Base-by-base conservation (phyloP, 2,888 invertebrate species). In the Macrosoma leucophasiata region DNA sequence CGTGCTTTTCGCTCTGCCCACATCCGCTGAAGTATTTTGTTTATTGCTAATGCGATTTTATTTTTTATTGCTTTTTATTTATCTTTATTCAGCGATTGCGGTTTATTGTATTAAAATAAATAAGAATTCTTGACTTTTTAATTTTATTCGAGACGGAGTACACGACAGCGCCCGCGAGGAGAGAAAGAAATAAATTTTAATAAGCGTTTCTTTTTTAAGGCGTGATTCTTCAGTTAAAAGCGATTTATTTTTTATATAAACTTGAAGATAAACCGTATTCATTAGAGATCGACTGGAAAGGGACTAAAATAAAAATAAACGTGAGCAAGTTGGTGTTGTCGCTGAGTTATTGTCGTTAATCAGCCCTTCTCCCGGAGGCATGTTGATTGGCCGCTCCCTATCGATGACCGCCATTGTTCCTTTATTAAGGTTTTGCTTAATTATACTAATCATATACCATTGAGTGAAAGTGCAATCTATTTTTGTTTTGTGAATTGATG, bases 51-150 rank as follows among this genome's bases (percentile, higher is more conserved):
- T 84, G 84, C 81, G 76, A 81, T 76, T 84, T 84, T 81, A 82
- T 84, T 84, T 82, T 82, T 84, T 82, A 84, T 82, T 81, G 71
- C 77, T 69, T 82, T 84, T 82, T 82, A 82, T 84, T 84, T 84
- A 84, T 84, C 82, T 82, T 82, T 82, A 84, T 84, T 84, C 82
- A 81, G 73, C 81, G 84, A 81, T 84, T 82, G 84, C 82, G 77
- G 82, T 84, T 82, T 84, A 84, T 84, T 84, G 82, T 84, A 84
- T 84, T 82, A 84, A 84, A 82, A 84, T 84, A 84, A 84, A 84
- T 81, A 84, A 82, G 82, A 84, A 81, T 82, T 81, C 79, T 78
- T 72, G 79, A 81, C 79, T 82, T 82, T 84, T 84, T 82, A 82
- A 84, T 84, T 84, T 84, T 84, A 78, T 84, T 82, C 71, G 70